These are phyloP conservation scores for Gymnorhina tibicen DNA, from an alignment of 2,113 vertebrate genomes.

Conservation along the genomic window DNA sequence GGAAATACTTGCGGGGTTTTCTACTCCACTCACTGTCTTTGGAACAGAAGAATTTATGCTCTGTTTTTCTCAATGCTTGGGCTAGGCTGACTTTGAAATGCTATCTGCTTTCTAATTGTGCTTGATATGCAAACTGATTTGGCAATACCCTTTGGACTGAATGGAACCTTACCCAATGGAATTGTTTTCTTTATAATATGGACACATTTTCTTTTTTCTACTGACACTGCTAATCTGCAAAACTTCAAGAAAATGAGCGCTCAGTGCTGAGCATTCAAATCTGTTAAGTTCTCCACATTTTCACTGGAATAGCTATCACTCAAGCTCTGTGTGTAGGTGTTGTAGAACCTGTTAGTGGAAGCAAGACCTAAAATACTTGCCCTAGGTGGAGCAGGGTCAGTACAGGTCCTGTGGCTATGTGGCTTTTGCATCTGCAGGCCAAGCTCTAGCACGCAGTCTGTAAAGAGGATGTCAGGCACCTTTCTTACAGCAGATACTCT, in stretches of 20 bases:
- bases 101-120: neutral
- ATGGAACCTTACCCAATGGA: neutral
- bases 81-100: neutral
- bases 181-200: neutral
- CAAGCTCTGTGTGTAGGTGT: neutral
- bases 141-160: neutral
- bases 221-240: neutral
- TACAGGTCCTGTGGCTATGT: neutral
- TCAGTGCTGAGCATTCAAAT: neutral
- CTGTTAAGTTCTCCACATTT: neutral
- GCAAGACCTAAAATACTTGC: neutral
- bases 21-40: neutral
- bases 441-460: neutral
- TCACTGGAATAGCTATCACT: neutral
- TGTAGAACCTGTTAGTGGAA: neutral
- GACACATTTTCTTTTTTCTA: neutral
- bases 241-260: neutral
- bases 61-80: neutral
- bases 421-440: neutral
- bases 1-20: neutral
- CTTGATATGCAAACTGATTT: neutral
- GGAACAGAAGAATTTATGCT: neutral
- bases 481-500: neutral
- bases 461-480: neutral
- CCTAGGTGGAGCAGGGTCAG: neutral